phyloP scores from a whole-genome alignment of 2,113 vertebrate species.

The Hemibagrus wyckioides region DNA sequence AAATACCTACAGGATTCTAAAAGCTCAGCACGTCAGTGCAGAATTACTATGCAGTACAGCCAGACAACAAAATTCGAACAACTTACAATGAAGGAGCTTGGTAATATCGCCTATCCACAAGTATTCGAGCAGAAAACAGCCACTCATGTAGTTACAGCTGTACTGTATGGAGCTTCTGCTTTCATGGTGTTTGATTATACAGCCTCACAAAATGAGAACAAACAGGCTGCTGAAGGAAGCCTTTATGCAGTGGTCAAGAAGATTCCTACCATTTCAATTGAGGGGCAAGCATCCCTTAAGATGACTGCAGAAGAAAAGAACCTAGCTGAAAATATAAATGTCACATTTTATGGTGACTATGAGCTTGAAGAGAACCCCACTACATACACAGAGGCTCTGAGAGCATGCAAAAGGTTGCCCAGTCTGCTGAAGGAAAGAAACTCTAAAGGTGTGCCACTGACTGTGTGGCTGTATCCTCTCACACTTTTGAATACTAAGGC shows the following conservation, averaged over 20 bases:
- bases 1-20: slow-evolving; percentile 60
- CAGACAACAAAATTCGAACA: slow-evolving; percentile 56
- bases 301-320: slow-evolving; percentile 28
- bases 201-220: slow-evolving; percentile 28
- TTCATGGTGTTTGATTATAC: slow-evolving; percentile 35
- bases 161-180: slow-evolving; percentile 31
- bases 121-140: slow-evolving; percentile 28
- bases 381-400: slow-evolving; percentile 59
- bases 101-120: slow-evolving; percentile 51
- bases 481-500: slow-evolving; percentile 57
- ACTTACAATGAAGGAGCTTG: slow-evolving; percentile 62
- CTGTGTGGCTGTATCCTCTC: slow-evolving; percentile 68
- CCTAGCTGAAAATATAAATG: slow-evolving; percentile 48
- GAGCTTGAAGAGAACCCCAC: slow-evolving; percentile 38
- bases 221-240: slow-evolving; percentile 52
- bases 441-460: slow-evolving; percentile 62
- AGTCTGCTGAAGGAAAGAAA: slow-evolving; percentile 16
- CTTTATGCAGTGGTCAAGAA: slow-evolving; percentile 49
- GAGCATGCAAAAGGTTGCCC: slow-evolving; percentile 60
- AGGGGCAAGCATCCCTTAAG: slow-evolving; percentile 32
- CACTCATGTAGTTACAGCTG: slow-evolving; percentile 37
- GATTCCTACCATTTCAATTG: slow-evolving; percentile 7
- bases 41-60: slow-evolving; percentile 62
- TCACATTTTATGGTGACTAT: slow-evolving; percentile 66
- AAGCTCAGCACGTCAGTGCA: slow-evolving; percentile 51